Evolutionary conservation across 2,888 invertebrate species (phyloP).

Genomic region (Dryocosmus kuriphilus): DNA sequence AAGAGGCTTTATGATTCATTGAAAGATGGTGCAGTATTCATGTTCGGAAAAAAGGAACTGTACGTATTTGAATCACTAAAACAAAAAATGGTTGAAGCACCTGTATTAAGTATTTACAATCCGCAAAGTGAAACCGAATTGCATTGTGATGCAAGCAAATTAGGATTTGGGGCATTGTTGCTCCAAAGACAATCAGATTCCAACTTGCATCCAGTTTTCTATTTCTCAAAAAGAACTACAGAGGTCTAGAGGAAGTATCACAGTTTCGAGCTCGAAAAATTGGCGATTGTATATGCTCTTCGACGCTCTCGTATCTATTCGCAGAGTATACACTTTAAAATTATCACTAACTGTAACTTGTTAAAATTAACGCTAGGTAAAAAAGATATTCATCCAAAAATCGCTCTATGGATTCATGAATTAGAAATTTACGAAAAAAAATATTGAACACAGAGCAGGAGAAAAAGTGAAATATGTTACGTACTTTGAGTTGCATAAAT

Average conservation of each 20-base stretch:
- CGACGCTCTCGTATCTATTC: constrained; percentile 59
- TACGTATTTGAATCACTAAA: constrained; percentile 50
- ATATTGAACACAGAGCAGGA: too few relatives aligned
- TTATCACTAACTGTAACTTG: too few relatives aligned
- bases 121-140: constrained; percentile 36
- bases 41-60: constrained; percentile 56
- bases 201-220: constrained; percentile 62
- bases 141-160: constrained; percentile 55
- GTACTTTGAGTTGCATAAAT: constrained; percentile 54
- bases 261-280: constrained; percentile 12
- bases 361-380: too few relatives aligned
- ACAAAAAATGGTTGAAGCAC: neutral
- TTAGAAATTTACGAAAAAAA: too few relatives aligned
- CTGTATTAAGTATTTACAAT: constrained; percentile 37
- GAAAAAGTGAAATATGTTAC: constrained; percentile 59
- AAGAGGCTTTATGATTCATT: neutral
- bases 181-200: constrained; percentile 62
- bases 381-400: too few relatives aligned
- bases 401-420: too few relatives aligned
- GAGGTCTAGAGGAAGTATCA: constrained; percentile 61
- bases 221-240: constrained; percentile 63
- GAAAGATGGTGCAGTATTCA: neutral
- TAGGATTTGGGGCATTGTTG: constrained; percentile 66
- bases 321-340: neutral
- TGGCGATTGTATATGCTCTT: constrained; percentile 50